phyloP scores from a whole-genome alignment of 2,888 invertebrate species.

The Dorcus hopei region DNA sequence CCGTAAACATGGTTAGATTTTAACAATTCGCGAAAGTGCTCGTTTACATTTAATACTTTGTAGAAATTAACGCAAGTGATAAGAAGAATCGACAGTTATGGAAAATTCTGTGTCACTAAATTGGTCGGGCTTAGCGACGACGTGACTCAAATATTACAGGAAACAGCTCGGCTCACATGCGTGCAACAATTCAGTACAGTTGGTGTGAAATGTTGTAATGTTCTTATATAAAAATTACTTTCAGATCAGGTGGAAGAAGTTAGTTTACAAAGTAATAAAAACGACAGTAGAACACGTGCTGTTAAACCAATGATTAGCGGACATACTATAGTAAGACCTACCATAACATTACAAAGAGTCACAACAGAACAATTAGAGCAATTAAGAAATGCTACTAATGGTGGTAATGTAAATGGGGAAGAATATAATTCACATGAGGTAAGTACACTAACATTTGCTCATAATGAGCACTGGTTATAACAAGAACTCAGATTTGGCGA shows the following conservation, averaged over 20 bases:
- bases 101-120: slow-evolving; percentile 6
- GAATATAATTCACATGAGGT: slow-evolving; percentile 6
- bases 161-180: not conserved
- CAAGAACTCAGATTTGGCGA: too few species aligned
- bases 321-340: slow-evolving; percentile 28
- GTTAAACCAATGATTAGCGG: slow-evolving; percentile 32
- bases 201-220: not conserved
- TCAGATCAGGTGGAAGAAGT: not conserved
- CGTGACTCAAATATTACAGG: slow-evolving; percentile 16
- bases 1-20: not conserved
- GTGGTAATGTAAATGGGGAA: not conserved
- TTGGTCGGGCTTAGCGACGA: slow-evolving; percentile 12
- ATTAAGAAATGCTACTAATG: not conserved
- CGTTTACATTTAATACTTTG: slow-evolving; percentile 2
- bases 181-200: not conserved
- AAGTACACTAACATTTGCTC: too few species aligned
- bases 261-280: too few species aligned
- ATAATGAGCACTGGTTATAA: too few species aligned
- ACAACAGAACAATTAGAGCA: slow-evolving; percentile 10
- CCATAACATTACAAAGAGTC: slow-evolving; percentile 26
- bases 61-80: slow-evolving; percentile 19
- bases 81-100: slow-evolving; percentile 6
- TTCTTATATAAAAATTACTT: not conserved
- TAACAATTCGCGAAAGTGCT: not conserved
- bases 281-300: slow-evolving; percentile 21